Base-by-base conservation (phyloP, 2,113 vertebrate genomes). In the Microcebus murinus region DNA sequence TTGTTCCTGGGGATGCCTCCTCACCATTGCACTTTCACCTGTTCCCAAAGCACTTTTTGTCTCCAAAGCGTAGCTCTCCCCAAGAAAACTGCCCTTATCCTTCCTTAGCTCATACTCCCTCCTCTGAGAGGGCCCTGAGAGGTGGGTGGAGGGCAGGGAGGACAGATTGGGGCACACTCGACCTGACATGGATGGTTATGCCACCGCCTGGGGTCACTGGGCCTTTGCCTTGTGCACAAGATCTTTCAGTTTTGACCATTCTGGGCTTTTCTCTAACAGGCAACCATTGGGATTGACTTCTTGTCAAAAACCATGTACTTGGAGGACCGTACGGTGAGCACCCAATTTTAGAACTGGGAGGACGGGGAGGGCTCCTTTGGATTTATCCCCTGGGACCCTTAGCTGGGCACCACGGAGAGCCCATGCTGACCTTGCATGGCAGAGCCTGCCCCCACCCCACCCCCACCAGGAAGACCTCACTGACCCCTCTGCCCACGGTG, bases 231-330 rank as follows among this genome's bases (percentile, higher is more conserved):
- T 48, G 48, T 29, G 70, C 61, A 5, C 42, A 48, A 74, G 83
- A 48, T 67, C 29, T 94, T 92, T 77, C 4, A 9, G 0, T 48
- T 71, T 50, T 93, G 90, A 97, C 80, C 50, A 48, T 70, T 61
- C 15, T 68, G 2, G 80, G 68, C n/a, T 95, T 74, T 91, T 97
- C 89, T 94, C 87, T 68, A 96, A 92, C 95, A 99, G 99, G 99
- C 99, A 71, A 99, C 99, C 96, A 99, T 99, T 97, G 99, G 99
- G 98, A 99, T 99, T 83, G 99, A 99, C 98, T 99, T 99, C 98
- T 98, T 99, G 97, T 99, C 99, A 73, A 99, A 99, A 99, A 99
- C 99, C 95, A 99, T 99, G 99, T 99, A 99, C 98, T 97, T 99
- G 98, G 99, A 99, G 96, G 99, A 99, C 97, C 99, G 99, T 97